phyloP scores from a whole-genome alignment of 2,888 invertebrate species.

The Germaria angustata region DNA sequence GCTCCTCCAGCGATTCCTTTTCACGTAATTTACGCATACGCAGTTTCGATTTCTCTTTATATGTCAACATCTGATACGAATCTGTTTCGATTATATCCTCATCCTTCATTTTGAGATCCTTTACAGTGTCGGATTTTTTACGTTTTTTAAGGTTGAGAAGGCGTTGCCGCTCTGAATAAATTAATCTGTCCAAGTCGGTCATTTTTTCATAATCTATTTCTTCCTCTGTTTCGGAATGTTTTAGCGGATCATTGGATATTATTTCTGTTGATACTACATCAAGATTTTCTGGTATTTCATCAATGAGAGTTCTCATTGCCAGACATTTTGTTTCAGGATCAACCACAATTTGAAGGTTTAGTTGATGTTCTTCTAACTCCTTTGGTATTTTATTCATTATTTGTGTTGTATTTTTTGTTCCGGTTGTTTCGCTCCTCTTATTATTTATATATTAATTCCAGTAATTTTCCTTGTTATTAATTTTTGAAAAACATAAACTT shows the following conservation, averaged over 20 bases:
- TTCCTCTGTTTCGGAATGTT: not conserved
- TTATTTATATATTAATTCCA: too few species aligned
- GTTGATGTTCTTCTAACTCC: conserved; percentile 46
- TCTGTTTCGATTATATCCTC: not conserved
- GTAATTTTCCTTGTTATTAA: not conserved
- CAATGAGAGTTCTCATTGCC: conserved; percentile 23
- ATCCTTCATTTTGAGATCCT: not conserved
- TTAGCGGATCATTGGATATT: conserved; percentile 38
- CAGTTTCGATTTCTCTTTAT: conserved; percentile 24
- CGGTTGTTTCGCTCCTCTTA: not conserved
- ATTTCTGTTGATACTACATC: not conserved
- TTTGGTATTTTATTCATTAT: conserved; percentile 32
- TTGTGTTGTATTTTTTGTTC: not conserved
- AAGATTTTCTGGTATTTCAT: not conserved
- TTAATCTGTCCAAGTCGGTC: conserved; percentile 41
- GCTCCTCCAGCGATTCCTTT: conserved; percentile 51
- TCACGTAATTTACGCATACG: conserved; percentile 44
- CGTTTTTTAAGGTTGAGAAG: conserved; percentile 16
- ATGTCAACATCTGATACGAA: not conserved
- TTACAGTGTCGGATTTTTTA: not conserved
- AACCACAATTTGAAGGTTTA: conserved; percentile 26
- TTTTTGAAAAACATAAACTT: too few species aligned
- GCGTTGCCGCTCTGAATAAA: conserved; percentile 30
- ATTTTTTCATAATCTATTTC: conserved; percentile 21
- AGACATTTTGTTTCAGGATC: conserved; percentile 40